Percentiles rank a stretch among this genome's conserved stretches.
Evolutionary conservation across 30 jellyfish, hydroid and myxozoan genomes (phyloP).

Genomic region (Haliclystus octoradiatus): DNA sequence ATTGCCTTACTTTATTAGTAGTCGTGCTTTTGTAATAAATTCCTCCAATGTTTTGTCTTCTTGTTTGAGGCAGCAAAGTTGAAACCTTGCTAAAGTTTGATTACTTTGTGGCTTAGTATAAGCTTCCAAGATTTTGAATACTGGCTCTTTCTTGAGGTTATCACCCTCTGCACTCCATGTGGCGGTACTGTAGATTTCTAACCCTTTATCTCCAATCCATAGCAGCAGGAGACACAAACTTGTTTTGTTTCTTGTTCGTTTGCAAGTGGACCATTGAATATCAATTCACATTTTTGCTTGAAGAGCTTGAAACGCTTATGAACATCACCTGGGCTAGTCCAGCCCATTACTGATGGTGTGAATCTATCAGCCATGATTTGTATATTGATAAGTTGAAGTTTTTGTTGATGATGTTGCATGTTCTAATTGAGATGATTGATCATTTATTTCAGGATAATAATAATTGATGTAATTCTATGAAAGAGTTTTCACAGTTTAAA

Average conservation of each 20-base stretch:
- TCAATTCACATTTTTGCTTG: too few relatives aligned
- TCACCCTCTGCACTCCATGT: neutral
- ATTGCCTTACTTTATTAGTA: neutral
- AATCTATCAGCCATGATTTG: constrained; percentile 4
- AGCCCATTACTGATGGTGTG: neutral
- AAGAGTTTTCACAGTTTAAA: too few relatives aligned
- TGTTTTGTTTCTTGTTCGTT: neutral
- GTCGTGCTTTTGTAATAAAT: neutral
- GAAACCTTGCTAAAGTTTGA: too few relatives aligned
- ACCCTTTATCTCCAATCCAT: constrained; percentile 4
- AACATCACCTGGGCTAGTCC: constrained; percentile 1
- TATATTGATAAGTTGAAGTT: too few relatives aligned
- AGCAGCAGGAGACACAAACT: neutral
- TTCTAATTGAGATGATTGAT: too few relatives aligned
- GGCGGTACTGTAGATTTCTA: constrained; percentile 1
- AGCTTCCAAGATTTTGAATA: neutral
- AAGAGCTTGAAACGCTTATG: neutral
- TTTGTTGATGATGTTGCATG: too few relatives aligned
- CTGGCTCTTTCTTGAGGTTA: neutral
- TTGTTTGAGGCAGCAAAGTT: neutral
- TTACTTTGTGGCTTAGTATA: neutral
- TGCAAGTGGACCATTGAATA: neutral
- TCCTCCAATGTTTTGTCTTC: neutral
- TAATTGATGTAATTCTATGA: too few relatives aligned
- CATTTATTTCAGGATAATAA: too few relatives aligned